Evolutionary conservation across 2,888 invertebrate genomes (phyloP), one percentile per base, ranked within the genome.

Genomic region (Oligia latruncula): DNA sequence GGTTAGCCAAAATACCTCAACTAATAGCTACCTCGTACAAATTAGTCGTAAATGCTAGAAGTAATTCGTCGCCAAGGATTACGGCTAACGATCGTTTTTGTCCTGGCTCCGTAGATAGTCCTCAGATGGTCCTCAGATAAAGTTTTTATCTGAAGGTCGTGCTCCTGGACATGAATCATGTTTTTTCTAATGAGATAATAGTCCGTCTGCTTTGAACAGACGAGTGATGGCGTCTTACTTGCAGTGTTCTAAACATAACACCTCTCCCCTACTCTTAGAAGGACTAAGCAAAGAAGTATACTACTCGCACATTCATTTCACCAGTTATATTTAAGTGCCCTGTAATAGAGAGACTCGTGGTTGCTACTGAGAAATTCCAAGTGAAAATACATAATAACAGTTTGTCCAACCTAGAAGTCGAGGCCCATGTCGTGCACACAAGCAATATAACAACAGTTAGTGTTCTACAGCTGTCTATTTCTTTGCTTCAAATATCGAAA

Each of bases 1-100:
- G 11, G 46, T 46, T 65, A 40, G 40, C 58, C 49, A 46, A 64
- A 60, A 68, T 46, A 52, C 64, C 55, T 60, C 58, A 65, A 84
- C 49, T 74, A 73, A 77, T 77, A 74, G 40, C 66, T 60, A 70
- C 64, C 62, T 87, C 60, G 70, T 73, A 81, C 66, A 74, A 83
- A 83, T 84, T 77, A 75, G 70, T 29, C 72, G 64, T 40, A 68
- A 75, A 74, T 35, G 73, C 64, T 75, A 67, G 66, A 71, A 75
- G 64, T 78, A 77, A 78, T 78, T 78, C 17, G 62, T 66, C 66
- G 68, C 52, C 70, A 67, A 73, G 66, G 52, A 68, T 77, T 49
- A 67, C 71, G 46, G 35, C 79, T 89, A 90, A 89, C 71, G 90
- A 90, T 60, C 81, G 89, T 90, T 90, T 90, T 90, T 89, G 87